Conservation (phyloP, 2,797 vertebrate species). For the Prunella strophiata region DNA sequence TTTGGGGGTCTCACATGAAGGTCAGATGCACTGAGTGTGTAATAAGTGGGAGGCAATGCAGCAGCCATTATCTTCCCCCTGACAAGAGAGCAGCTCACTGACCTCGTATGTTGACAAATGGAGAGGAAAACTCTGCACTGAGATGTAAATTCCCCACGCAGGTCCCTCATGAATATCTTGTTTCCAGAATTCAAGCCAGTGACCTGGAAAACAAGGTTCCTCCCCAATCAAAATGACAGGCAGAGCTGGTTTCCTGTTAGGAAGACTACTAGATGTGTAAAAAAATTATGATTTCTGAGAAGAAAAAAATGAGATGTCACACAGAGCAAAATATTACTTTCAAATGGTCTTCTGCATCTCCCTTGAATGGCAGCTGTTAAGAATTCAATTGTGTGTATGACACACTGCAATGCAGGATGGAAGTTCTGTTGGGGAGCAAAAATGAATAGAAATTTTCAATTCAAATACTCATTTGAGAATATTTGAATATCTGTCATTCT, state of each 20-base stretch:
- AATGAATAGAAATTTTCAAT: constrained; percentile 74
- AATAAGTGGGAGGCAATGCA: constrained; percentile 85
- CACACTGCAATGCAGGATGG: constrained; percentile 67
- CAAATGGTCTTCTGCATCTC: constrained; percentile 80
- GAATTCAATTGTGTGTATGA: constrained; percentile 79
- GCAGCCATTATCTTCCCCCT: constrained; percentile 88
- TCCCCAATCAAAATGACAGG: constrained; percentile 90
- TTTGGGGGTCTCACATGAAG: constrained; percentile 84
- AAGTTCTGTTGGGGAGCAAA: constrained; percentile 70
- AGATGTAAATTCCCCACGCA: constrained; percentile 90
- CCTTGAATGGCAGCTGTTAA: constrained; percentile 83
- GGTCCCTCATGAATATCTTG: constrained; percentile 87
- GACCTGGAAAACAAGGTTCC: constrained; percentile 88
- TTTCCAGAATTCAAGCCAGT: constrained; percentile 83
- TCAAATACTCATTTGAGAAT: constrained; percentile 76
- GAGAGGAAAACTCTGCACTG: constrained; percentile 89
- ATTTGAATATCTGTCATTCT: constrained; percentile 80
- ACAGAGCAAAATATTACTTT: constrained; percentile 89
- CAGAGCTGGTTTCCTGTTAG: constrained; percentile 82
- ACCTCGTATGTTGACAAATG: constrained; percentile 95
- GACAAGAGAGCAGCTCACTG: constrained; percentile 85
- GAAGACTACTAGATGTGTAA: constrained; percentile 86
- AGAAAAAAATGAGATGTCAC: constrained; percentile 87
- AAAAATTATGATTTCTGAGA: constrained; percentile 89
- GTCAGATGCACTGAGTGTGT: constrained; percentile 90